These are phyloP conservation scores for Nezara viridula DNA, from an alignment of 2,888 invertebrate genomes.

Conservation along the genomic window DNA sequence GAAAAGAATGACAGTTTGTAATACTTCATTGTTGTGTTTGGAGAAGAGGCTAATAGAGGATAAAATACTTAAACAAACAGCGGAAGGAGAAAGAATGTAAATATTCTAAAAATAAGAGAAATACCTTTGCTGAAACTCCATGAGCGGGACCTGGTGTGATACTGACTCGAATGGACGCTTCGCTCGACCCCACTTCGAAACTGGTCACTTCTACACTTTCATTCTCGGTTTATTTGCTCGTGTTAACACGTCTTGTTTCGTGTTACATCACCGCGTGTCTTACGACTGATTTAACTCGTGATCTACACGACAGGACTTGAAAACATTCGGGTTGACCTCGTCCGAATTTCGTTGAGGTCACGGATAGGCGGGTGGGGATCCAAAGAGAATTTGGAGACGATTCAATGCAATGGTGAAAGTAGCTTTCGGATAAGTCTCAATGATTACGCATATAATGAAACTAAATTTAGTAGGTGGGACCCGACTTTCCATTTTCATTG, in stretches of 20 bases:
- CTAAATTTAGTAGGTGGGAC: no score
- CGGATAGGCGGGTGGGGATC: background rate
- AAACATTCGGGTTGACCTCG: background rate
- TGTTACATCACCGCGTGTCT: background rate
- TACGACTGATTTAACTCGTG: background rate
- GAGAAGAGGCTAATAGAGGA: background rate
- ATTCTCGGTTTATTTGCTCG: background rate
- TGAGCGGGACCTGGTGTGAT: conserved; percentile 38
- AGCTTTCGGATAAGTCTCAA: background rate
- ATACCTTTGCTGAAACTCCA: conserved; percentile 61
- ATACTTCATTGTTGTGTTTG: background rate
- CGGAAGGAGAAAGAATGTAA: conserved; percentile 25
- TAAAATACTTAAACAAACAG: background rate
- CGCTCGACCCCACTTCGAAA: background rate
- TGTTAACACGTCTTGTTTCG: background rate
- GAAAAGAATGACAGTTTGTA: background rate
- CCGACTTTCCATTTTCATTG: no score
- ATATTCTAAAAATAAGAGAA: conserved; percentile 33
- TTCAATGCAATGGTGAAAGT: background rate
- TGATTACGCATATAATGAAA: background rate
- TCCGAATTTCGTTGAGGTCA: background rate
- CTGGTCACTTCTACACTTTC: background rate
- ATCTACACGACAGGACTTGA: background rate
- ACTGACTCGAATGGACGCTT: background rate
- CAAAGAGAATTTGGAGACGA: background rate